phyloP scores from a whole-genome alignment of 2,113 vertebrate genomes.

The Pachypanchax playfairii region DNA sequence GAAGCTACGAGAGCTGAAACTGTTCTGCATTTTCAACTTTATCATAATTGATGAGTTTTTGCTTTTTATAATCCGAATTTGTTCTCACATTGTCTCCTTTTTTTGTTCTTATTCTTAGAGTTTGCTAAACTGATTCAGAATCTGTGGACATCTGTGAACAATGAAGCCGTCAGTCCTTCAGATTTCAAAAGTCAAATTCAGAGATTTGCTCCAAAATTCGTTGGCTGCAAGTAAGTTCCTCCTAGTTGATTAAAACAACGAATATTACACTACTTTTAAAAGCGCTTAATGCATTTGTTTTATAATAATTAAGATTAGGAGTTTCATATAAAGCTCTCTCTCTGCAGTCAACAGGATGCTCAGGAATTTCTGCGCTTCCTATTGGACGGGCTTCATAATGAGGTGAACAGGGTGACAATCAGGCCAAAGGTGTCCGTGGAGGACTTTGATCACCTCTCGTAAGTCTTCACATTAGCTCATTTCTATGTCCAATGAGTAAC shows the following conservation, averaged over 20 bases:
- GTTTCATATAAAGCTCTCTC: neutral
- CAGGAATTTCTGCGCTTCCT: conserved; percentile 96
- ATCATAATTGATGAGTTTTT: neutral
- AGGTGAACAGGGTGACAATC: conserved; percentile 89
- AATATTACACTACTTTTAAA: too few relatives aligned
- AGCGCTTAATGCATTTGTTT: neutral
- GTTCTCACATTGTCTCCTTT: too few relatives aligned
- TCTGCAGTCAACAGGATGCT: conserved; percentile 92
- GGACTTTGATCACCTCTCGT: conserved; percentile 91
- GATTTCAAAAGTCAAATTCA: conserved; percentile 96
- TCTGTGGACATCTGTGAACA: conserved; percentile 89
- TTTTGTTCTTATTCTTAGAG: conserved; percentile 72
- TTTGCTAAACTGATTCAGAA: conserved; percentile 92
- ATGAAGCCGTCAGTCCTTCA: conserved; percentile 89
- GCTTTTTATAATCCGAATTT: too few relatives aligned
- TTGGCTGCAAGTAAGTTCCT: conserved; percentile 90
- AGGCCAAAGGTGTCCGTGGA: conserved; percentile 76
- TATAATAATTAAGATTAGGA: too few relatives aligned
- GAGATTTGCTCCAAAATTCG: conserved; percentile 90
- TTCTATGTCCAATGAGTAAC: conserved; percentile 33
- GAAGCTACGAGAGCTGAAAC: too few relatives aligned
- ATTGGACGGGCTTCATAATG: conserved; percentile 91
- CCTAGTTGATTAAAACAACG: too few relatives aligned
- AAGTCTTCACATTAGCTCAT: conserved; percentile 61
- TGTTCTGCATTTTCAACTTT: too few relatives aligned